Conservation (phyloP, 1,140 invertebrate species). For the Homarus americanus region DNA sequence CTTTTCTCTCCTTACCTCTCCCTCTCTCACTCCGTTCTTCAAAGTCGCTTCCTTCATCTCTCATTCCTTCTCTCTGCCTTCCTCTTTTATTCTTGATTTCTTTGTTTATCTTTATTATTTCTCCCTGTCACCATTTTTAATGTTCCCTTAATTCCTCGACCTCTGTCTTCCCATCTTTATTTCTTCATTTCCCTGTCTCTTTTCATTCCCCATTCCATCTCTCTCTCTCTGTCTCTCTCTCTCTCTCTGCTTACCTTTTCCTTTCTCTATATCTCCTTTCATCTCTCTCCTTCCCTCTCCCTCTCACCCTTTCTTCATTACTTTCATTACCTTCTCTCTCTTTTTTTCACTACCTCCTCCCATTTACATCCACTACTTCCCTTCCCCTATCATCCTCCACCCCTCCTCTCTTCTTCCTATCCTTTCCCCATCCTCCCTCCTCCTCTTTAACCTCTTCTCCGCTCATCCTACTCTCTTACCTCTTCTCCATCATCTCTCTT, state of each 20-base stretch:
- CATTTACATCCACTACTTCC: neutral
- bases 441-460: neutral
- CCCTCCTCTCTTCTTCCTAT: neutral
- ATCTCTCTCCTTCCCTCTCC: neutral
- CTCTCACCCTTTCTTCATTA: neutral
- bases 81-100: constrained; percentile 16
- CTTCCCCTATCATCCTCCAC: neutral
- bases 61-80: constrained; percentile 52
- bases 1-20: neutral
- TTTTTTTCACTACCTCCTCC: neutral
- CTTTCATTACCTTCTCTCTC: neutral
- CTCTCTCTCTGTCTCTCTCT: neutral
- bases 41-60: constrained; percentile 24
- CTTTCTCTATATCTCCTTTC: neutral
- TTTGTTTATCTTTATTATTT: constrained; percentile 27
- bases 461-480: no score
- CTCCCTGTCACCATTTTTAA: neutral
- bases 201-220: no score
- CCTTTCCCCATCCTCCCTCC: neutral
- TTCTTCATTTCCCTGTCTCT: neutral
- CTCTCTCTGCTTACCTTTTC: neutral
- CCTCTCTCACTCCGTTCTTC: neutral
- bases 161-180: neutral
- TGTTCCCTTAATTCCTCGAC: neutral
- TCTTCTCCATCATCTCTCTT: neutral